Evolutionary conservation across 2,888 invertebrate genomes (phyloP), one percentile per base, ranked within the genome.

Genomic region (Agonopterix arenella): DNA sequence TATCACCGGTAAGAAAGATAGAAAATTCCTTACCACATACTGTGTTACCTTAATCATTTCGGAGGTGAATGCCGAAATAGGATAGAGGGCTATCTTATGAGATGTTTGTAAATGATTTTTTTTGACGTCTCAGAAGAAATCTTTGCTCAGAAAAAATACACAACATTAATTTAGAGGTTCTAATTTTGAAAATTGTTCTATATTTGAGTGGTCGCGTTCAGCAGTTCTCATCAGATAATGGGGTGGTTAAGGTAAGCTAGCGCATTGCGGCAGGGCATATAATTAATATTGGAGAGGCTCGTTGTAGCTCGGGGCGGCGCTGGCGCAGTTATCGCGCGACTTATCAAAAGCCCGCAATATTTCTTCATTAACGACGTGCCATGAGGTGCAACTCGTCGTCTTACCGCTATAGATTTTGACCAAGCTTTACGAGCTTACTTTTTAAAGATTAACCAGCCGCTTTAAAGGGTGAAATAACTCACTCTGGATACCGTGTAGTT

Each of bases 351-450:
- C 72, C 64, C 59, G 82, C 81, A 77, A 85, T 86, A 86, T 86
- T 86, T 86, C 85, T 85, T 86, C 85, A 88, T 85, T 85, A 85
- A 82, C 76, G 73, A 80, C 76, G 70, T 65, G 70, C 70, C 70
- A 73, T 59, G 70, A 70, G 65, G 70, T 47, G 72, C 64, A 68
- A 62, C 66, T 61, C 66, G 65, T 70, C 68, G 66, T 66, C 70
- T 73, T 70, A 72, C 67, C 72, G 68, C 62, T 66, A 61, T 60
- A 65, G 64, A 63, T 62, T 74, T 69, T 68, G 59, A 62, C 60
- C 50, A 48, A 43, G 45, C 49, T 49, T 52, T 51, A n/a, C 43
- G 38, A 46, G 38, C 37, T 46, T 46, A 46, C 28, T 11, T 40
- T 40, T 11, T 11, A n/a, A 42, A 11, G 42, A 11, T 8, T 11